Evolutionary conservation across 2,797 vertebrate genomes (phyloP), one percentile per base, ranked within the genome.

Genomic region (Cephalopachus bancanus): DNA sequence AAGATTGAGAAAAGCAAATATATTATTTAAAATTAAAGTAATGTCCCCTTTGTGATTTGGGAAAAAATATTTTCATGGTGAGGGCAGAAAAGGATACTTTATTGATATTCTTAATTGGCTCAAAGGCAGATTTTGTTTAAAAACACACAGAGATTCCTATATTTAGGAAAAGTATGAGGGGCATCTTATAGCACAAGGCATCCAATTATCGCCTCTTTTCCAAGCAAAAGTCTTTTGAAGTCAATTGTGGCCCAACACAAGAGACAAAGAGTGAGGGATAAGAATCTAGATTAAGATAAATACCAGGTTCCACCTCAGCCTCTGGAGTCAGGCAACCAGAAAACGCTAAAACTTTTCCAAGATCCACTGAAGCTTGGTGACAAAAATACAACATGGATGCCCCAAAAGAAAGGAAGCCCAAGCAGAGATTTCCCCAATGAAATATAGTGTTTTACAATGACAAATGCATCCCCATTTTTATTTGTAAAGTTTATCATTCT

Each of bases 21-120:
- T 1, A 92, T 67, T 5, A 87, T 30, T 94, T 93, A 80, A 95
- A 94, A 71, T 74, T 11, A 94, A 89, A 86, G 8, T 20, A 81
- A 93, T 28, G 6, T 74, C 92, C 20, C 53, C 7, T 44, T 69
- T 37, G 20, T 85, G 71, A 67, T 55, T 79, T 91, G 24, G 65
- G 28, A 10, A 80, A 86, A 80, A 78, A 49, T 24, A 26, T 81
- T 86, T 87, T 37, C 49, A 79, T 76, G 30, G 10, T 86, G 22
- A 88, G 9, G 20, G 37, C 28, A 78, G n/a, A 67, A 85, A 93
- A 75, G 6, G 22, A 69, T 88, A n/a, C 7, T 65, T 83, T 62
- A 74, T 62, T 71, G 81, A 86, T 84, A 85, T 26, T 15, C 33
- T 6, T 24, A 7, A 96, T 53, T 30, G 28, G 7, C 26, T 62